phyloP scores from a whole-genome alignment of 1,140 invertebrate species.

The Drosophila pseudoobscura region DNA sequence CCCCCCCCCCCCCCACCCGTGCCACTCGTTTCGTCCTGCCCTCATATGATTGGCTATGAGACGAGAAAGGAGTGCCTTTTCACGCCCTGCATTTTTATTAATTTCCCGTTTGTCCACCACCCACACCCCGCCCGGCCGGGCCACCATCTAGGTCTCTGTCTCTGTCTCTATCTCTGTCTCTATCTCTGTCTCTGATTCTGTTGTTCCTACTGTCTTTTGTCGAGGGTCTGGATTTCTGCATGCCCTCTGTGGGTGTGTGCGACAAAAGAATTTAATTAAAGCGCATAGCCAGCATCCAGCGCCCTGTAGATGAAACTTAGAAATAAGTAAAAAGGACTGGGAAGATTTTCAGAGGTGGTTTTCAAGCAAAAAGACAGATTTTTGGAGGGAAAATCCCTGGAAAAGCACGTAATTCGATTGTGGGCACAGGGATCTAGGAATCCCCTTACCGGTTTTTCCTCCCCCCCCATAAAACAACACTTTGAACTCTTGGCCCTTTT shows the following conservation, averaged over 20 bases:
- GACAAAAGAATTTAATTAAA: conserved; percentile 77
- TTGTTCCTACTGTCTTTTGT: not conserved
- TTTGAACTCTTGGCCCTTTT: no score
- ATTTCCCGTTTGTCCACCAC: conserved; percentile 27
- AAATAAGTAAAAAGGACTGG: no score
- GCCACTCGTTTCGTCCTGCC: not conserved
- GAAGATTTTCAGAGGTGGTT: no score
- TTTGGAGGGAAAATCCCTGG: no score
- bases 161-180: not conserved
- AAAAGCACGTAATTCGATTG: no score
- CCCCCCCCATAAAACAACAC: no score
- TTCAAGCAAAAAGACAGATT: no score
- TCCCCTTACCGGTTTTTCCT: no score
- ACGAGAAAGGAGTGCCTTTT: conserved; percentile 10
- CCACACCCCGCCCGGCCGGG: not conserved
- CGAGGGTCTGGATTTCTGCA: conserved; percentile 63
- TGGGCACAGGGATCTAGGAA: no score
- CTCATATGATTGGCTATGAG: conserved; percentile 35
- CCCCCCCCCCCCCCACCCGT: not conserved
- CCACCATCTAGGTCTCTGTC: conserved; percentile 18
- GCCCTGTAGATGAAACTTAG: no score
- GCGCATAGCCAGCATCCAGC: conserved; percentile 19
- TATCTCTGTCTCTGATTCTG: conserved; percentile 3
- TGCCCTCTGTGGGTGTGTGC: conserved; percentile 29
- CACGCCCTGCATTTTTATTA: conserved; percentile 41